Evolutionary conservation across 2,113 vertebrate genomes (phyloP), one percentile per base, ranked within the genome.

Genomic region (Stictonetta naevosa): DNA sequence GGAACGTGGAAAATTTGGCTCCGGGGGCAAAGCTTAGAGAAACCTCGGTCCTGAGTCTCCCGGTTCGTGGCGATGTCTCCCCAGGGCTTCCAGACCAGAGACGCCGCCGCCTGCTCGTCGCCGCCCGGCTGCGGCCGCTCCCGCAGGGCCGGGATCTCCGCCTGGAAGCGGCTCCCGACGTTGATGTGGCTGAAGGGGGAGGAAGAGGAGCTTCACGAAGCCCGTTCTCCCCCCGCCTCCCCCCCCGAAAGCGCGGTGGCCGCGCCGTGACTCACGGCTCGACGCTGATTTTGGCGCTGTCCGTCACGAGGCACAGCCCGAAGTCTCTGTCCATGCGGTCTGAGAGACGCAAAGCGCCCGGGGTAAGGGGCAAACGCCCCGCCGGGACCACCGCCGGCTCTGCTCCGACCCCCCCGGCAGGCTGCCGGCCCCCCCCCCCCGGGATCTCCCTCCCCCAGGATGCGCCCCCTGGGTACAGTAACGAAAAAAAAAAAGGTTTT

Each of bases 61-160:
- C 66, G 92, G 80, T 97, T 98, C 44, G 66, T 97, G 48, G 88
- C 77, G 46, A 97, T 83, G 55, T 98, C 97, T 67, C 97, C 97
- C 97, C 98, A 98, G 0, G 98, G 98, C 69, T 97, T 97, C 98
- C 98, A 98, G 33, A 98, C 97, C 31, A 98, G 86, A 17, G 97
- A 96, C 4, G 98, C 98, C 1, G 98, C 98, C 1, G 80, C 72
- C 10, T 97, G 95, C 14, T 97, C 95, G 1, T 97, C 97, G 3
- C 66, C 50, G 17, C 92, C 92, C 7, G 91, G 82, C 29, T 85
- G 64, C 7, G 91, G 82, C 29, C 86, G 64, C 44, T 98, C 97
- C 44, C 78, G 97, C 11, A 98, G 95, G 31, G 96, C 85, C 0
- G 98, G 98, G 36, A 98, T 96, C 58, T 98, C 97, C 2, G 98